Conservation (phyloP, 2,888 invertebrate species). For the Elmis aenea region DNA sequence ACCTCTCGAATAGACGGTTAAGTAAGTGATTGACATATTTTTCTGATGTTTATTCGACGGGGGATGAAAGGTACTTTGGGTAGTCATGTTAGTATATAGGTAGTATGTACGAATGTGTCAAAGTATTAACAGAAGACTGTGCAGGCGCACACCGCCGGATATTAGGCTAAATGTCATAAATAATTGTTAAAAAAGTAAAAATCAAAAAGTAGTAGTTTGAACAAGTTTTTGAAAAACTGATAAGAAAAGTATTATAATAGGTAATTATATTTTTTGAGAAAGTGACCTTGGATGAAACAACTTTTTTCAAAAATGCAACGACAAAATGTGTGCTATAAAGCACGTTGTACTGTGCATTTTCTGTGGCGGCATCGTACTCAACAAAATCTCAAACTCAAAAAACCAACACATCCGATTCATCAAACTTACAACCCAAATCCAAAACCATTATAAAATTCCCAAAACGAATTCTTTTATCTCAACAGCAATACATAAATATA, state of each 20-base stretch:
- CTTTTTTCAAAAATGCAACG: conserved; percentile 35
- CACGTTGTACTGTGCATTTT: conserved; percentile 33
- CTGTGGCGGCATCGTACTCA: conserved; percentile 29
- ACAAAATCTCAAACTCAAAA: no score
- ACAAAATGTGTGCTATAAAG: conserved; percentile 24
- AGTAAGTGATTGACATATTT: background rate
- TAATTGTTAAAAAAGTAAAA: conserved; percentile 37
- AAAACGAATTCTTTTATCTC: no score
- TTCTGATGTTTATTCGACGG: conserved; percentile 3
- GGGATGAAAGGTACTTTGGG: conserved; percentile 11
- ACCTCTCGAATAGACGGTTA: background rate
- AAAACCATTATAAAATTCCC: no score
- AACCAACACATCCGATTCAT: no score
- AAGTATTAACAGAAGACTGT: conserved; percentile 50
- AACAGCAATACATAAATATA: no score
- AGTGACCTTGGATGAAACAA: conserved; percentile 46
- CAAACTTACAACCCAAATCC: no score
- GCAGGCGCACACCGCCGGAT: conserved; percentile 45
- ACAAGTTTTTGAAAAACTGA: conserved; percentile 35
- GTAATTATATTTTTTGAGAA: conserved; percentile 47
- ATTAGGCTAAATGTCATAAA: conserved; percentile 44
- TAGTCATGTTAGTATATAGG: conserved; percentile 20
- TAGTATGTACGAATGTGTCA: conserved; percentile 47
- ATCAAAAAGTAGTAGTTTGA: conserved; percentile 36
- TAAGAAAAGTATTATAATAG: conserved; percentile 41